phyloP scores from a whole-genome alignment of 1,140 invertebrate species.

The Camponotus vicinus region DNA sequence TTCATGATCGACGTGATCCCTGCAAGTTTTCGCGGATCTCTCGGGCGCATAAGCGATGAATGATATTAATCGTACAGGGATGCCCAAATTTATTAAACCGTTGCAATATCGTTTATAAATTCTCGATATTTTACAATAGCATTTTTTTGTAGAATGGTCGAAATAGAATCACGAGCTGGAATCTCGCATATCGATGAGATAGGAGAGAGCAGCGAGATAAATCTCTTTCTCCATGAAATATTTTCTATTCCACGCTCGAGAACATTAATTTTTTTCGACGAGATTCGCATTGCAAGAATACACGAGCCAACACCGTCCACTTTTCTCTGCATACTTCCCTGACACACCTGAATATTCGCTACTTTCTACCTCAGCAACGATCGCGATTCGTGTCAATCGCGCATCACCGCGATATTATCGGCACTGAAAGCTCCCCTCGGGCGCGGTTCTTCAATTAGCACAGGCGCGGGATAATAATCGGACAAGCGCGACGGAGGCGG shows the following conservation, averaged over 20 bases:
- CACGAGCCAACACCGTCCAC: not conserved
- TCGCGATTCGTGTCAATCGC: conserved; percentile 61
- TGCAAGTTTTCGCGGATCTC: conserved; percentile 28
- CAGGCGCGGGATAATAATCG: conserved; percentile 57
- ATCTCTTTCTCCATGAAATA: not conserved
- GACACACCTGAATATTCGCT: conserved; percentile 37
- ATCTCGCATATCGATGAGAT: conserved; percentile 12
- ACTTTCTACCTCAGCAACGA: conserved; percentile 47
- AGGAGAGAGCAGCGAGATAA: not conserved
- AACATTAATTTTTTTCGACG: conserved; percentile 18
- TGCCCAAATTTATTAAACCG: too few species aligned
- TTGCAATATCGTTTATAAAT: too few species aligned
- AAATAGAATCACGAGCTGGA: conserved; percentile 12
- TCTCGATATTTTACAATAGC: too few species aligned
- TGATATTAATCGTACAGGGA: too few species aligned
- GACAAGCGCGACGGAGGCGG: conserved; percentile 11
- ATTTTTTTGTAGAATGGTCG: conserved; percentile 5
- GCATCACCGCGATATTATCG: conserved; percentile 62
- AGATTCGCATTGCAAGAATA: not conserved
- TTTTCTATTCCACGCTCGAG: not conserved
- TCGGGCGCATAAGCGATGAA: conserved; percentile 1
- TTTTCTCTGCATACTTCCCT: not conserved
- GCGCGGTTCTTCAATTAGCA: conserved; percentile 56
- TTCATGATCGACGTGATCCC: conserved; percentile 51
- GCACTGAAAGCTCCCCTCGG: not conserved